Conservation (phyloP, 2,888 invertebrate species). For the Brassicogethes aeneus region DNA sequence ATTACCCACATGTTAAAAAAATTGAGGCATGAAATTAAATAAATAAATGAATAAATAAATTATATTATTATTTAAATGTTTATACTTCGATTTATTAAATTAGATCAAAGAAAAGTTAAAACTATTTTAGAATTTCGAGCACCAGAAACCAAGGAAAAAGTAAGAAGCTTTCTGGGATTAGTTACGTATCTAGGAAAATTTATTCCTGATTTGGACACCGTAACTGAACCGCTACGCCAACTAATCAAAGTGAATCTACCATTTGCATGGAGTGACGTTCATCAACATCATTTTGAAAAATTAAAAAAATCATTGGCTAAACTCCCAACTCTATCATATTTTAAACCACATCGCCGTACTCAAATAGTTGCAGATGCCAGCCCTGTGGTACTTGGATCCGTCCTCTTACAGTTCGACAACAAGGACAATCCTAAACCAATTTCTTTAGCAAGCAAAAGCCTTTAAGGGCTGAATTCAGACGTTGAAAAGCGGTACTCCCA, state of each 20-base stretch:
- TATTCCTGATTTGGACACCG: constrained; percentile 2
- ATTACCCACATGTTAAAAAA: too few species aligned
- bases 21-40: too few species aligned
- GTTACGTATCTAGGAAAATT: constrained; percentile 4
- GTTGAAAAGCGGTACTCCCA: constrained; percentile 23
- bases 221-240: background rate
- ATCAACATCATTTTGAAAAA: background rate
- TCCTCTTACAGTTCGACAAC: constrained; percentile 20
- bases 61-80: too few species aligned
- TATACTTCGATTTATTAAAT: too few species aligned
- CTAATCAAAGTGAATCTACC: background rate
- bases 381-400: constrained; percentile 24
- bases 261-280: background rate
- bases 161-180: too few species aligned
- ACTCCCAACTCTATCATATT: constrained; percentile 17
- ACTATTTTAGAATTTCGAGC: too few species aligned
- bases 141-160: too few species aligned
- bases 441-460: constrained; percentile 21
- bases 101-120: too few species aligned
- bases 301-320: constrained; percentile 1
- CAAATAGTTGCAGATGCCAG: constrained; percentile 22
- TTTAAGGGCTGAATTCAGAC: too few species aligned
- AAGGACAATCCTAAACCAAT: constrained; percentile 17
- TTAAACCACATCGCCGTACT: constrained; percentile 16
- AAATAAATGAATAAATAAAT: too few species aligned